Percentiles rank a stretch among this genome's conserved stretches.
These are phyloP conservation scores for Papio anubis DNA, from an alignment of 2,113 vertebrate species.

Conservation along the genomic window DNA sequence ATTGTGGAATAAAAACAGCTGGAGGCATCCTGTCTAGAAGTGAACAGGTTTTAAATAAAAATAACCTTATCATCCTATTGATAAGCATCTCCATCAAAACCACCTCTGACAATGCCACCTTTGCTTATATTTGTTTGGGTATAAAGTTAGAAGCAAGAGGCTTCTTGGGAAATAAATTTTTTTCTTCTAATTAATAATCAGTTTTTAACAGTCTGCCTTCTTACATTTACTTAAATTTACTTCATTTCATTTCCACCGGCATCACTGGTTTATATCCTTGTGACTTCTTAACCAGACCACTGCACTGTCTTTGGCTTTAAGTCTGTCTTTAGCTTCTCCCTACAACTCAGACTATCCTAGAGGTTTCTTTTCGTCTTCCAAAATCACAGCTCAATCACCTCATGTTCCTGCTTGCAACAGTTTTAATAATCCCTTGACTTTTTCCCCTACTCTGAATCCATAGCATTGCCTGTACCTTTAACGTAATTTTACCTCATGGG, in stretches of 20 bases:
- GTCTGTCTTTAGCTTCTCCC: neutral
- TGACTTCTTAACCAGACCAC: constrained; percentile 19
- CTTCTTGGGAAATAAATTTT: constrained; percentile 12
- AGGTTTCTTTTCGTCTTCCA: neutral
- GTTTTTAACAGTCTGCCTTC: neutral
- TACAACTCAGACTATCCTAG: neutral
- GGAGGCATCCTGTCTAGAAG: neutral
- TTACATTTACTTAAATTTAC: constrained; percentile 44
- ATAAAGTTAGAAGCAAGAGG: constrained; percentile 14
- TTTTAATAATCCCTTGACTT: neutral
- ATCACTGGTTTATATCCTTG: neutral
- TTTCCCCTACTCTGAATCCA: neutral
- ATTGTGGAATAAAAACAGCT: constrained; percentile 18
- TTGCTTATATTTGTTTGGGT: constrained; percentile 26
- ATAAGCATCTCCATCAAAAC: neutral
- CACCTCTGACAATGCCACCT: neutral
- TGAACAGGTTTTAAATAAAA: neutral
- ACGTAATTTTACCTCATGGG: neutral
- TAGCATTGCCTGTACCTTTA: constrained; percentile 2
- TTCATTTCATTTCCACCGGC: neutral
- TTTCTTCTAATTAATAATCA: constrained; percentile 8
- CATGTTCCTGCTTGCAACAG: neutral
- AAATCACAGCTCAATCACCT: neutral
- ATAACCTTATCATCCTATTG: neutral
- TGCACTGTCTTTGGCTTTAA: neutral